Conservation (phyloP, 2,113 vertebrate species). For the Ellobius talpinus region DNA sequence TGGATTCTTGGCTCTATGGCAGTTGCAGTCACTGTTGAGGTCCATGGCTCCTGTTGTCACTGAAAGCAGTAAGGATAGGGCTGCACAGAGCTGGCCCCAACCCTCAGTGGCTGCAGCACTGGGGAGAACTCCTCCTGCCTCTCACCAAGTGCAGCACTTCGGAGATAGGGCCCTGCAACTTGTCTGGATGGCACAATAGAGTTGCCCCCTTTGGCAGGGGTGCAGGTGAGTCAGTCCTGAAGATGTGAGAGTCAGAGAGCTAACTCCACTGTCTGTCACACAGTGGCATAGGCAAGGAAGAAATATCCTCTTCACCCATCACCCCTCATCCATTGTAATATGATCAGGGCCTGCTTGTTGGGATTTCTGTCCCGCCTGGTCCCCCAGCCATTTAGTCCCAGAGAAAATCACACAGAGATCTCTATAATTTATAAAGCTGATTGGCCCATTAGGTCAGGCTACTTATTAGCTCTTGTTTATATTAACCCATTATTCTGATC, state of each 20-base stretch:
- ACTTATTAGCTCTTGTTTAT: too few species aligned
- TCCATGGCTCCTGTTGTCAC: not conserved
- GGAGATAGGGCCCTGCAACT: too few species aligned
- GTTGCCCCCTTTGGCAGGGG: not conserved
- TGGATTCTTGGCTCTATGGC: not conserved
- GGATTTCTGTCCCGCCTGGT: too few species aligned
- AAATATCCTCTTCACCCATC: not conserved
- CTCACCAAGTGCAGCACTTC: not conserved
- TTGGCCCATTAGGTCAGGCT: too few species aligned
- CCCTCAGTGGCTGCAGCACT: not conserved
- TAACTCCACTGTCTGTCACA: not conserved
- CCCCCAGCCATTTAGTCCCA: too few species aligned
- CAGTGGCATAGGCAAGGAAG: not conserved
- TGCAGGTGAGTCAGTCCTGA: not conserved
- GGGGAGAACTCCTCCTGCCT: not conserved
- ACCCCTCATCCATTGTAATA: not conserved
- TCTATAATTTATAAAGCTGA: too few species aligned
- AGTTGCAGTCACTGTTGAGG: not conserved
- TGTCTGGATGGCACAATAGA: not conserved
- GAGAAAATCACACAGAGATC: too few species aligned
- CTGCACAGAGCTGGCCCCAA: not conserved
- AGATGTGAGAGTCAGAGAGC: not conserved
- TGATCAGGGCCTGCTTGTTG: too few species aligned
- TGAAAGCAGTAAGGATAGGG: not conserved
- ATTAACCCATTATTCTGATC: too few species aligned